Base-by-base conservation (phyloP, 2,797 vertebrate species). In the Streptopelia turtur region DNA sequence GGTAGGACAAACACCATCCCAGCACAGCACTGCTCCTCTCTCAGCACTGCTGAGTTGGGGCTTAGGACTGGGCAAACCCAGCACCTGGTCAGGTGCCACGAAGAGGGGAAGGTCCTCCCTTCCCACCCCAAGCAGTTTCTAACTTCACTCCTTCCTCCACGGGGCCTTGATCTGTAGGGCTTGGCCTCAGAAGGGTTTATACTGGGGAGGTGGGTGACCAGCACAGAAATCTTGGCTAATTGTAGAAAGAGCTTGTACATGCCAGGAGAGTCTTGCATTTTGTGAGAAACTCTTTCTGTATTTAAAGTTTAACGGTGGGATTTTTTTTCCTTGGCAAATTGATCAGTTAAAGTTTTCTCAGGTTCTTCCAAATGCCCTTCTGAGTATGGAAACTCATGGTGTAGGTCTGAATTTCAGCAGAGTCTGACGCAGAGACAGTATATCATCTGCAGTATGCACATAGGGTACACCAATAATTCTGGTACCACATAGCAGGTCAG, bases 401-500 rank as follows among this genome's bases (percentile, higher is more conserved):
- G 78, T 74, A 89, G 78, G 65, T 81, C 68, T 83, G 39, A 30
- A 65, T 53, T 94, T 89, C 86, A 83, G 74, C 87, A 78, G 31
- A 55, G 23, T 33, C 65, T 93, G 39, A 37, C 5, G 6, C 10
- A 76, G 43, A 91, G 66, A 89, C 50, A 56, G 70, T 56, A 27
- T 27, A 63, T 59, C 53, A 71, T 74, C 41, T 66, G 77, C 78
- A 75, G 35, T 6, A 11, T 30, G 41, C 60, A 55, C 13, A 63
- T 24, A 85, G 22, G 66, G 57, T 74, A 75, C 52, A 60, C 52
- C 3, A 21, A 35, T 95, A 93, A 96, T 96, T 83, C 87, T 59
- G 53, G 75, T 88, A 85, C 83, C 87, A 89, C 27, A 1, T 21
- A 87, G 78, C 80, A 93, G 93, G 95, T 92, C 93, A 96, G 57